Conservation (phyloP, 2,113 vertebrate species). For the Colius striatus region DNA sequence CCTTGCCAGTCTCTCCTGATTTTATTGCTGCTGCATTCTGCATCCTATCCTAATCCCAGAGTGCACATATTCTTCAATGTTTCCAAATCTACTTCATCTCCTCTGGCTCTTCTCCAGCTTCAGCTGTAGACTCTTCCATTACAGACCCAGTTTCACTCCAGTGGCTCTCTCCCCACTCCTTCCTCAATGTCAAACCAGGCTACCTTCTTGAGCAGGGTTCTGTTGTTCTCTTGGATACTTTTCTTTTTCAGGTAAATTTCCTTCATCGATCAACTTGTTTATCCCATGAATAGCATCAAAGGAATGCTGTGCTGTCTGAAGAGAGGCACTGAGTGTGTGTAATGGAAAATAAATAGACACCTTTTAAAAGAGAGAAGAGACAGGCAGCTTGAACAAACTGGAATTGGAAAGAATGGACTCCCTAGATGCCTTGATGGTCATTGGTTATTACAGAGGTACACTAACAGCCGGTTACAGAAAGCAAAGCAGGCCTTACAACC, state of each 20-base stretch:
- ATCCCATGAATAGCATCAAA: constrained; percentile 11
- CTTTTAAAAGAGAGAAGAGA: not conserved
- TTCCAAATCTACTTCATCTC: not conserved
- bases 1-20: not conserved
- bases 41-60: not conserved
- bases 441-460: not conserved
- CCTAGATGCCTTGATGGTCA: not conserved
- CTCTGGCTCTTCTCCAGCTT: not conserved
- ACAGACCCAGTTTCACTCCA: not conserved
- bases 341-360: constrained; percentile 25
- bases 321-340: not conserved
- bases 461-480: not conserved
- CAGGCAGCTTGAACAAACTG: constrained; percentile 21
- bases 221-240: not conserved
- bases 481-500: not conserved
- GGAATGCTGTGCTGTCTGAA: constrained; percentile 9
- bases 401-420: not conserved
- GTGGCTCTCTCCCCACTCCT: not conserved
- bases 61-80: not conserved
- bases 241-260: constrained; percentile 25
- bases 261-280: constrained; percentile 24
- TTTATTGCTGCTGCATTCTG: not conserved
- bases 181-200: not conserved
- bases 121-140: not conserved
- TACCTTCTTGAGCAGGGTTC: not conserved